These are phyloP conservation scores for Gryllus longicercus DNA, from an alignment of 2,888 invertebrate genomes.

Conservation along the genomic window DNA sequence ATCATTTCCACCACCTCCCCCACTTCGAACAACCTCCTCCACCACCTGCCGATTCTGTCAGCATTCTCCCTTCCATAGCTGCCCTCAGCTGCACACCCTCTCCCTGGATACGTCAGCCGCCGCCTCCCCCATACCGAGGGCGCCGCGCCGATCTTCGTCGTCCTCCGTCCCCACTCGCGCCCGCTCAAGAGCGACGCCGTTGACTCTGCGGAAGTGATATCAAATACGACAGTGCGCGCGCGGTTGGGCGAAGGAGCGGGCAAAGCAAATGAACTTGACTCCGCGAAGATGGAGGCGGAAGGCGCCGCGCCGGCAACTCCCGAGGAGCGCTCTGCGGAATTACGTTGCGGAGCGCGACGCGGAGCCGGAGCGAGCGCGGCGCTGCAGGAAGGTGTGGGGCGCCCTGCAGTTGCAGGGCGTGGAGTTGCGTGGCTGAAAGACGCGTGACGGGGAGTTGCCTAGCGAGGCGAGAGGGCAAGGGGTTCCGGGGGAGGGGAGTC, in stretches of 20 bases:
- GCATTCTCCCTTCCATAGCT: neutral
- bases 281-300: neutral
- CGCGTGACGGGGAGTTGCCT: too few relatives aligned
- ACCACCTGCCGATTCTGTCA: neutral
- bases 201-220: conserved; percentile 9
- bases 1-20: too few relatives aligned
- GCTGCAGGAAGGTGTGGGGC: neutral
- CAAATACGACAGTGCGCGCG: neutral
- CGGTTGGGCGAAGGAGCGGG: neutral
- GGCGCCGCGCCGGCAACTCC: neutral
- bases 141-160: neutral
- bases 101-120: neutral
- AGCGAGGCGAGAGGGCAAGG: too few relatives aligned
- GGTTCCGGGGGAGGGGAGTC: too few relatives aligned
- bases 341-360: neutral
- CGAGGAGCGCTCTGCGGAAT: neutral
- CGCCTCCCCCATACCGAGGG: neutral
- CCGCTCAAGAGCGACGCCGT: neutral
- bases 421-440: too few relatives aligned
- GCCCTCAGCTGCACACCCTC: neutral
- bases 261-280: conserved; percentile 17
- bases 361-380: too few relatives aligned
- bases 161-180: neutral
- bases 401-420: neutral
- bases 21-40: too few relatives aligned